These are phyloP conservation scores for Threskiornis aethiopicus DNA, from an alignment of 2,797 vertebrate genomes.

Conservation along the genomic window DNA sequence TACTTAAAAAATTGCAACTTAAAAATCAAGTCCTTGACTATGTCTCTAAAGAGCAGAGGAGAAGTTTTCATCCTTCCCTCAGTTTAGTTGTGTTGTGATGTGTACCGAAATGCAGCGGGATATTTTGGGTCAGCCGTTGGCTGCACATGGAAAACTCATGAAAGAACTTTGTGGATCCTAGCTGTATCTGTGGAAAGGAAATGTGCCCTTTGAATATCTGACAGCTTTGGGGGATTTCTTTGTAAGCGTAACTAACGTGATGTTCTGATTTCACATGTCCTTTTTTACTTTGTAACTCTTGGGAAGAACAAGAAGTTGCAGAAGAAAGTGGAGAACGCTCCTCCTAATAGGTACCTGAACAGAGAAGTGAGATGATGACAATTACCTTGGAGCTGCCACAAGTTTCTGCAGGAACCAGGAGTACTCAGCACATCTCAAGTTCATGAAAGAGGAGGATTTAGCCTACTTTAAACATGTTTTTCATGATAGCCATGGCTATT, in stretches of 20 bases:
- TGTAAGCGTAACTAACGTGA: not conserved
- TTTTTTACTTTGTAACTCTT: not conserved
- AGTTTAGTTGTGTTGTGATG: not conserved
- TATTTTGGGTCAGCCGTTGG: not conserved
- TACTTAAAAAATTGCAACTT: not conserved
- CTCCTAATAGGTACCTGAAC: not conserved
- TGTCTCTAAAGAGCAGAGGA: not conserved
- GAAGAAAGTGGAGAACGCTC: not conserved
- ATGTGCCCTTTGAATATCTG: not conserved
- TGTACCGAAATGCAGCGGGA: not conserved
- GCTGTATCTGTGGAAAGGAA: not conserved
- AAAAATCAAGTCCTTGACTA: not conserved
- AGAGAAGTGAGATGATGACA: not conserved
- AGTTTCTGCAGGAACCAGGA: not conserved
- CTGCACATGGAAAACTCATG: not conserved
- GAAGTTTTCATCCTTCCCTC: not conserved
- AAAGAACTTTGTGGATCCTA: not conserved
- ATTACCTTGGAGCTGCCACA: not conserved
- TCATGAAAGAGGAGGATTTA: not conserved
- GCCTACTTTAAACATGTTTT: not conserved
- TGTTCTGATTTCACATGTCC: not conserved
- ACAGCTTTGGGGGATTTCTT: not conserved
- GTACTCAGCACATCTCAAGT: not conserved
- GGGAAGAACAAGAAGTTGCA: not conserved
- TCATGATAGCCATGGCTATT: not conserved